These are phyloP conservation scores for Limnodromus scolopaceus DNA, from an alignment of 2,797 vertebrate genomes.

Conservation along the genomic window DNA sequence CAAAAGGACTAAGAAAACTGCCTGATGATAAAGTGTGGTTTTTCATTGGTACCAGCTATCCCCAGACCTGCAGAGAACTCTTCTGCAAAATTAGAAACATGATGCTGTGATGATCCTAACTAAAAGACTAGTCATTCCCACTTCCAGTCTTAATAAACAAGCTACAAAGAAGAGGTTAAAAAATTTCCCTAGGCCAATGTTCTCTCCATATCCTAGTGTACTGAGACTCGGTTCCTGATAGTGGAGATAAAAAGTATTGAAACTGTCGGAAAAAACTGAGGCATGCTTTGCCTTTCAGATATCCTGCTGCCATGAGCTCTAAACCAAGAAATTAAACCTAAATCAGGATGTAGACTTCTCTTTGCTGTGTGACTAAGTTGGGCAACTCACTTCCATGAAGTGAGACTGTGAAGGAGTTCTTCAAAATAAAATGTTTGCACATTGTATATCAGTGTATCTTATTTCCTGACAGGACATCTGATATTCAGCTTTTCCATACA, in stretches of 20 bases:
- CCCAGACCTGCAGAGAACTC: not conserved
- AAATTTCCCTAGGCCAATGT: not conserved
- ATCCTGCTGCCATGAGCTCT: not conserved
- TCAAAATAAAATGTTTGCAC: slow-evolving; percentile 65
- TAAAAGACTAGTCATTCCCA: not conserved
- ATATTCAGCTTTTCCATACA: slow-evolving; percentile 40
- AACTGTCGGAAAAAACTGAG: not conserved
- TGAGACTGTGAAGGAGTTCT: slow-evolving; percentile 60
- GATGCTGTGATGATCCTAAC: not conserved
- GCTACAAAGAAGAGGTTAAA: not conserved
- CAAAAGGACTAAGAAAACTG: not conserved
- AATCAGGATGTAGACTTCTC: slow-evolving; percentile 48
- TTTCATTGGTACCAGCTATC: not conserved
- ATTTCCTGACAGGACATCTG: slow-evolving; percentile 65
- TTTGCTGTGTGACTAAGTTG: slow-evolving; percentile 53
- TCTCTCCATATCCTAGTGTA: not conserved
- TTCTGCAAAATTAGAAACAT: not conserved
- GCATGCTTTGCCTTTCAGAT: not conserved
- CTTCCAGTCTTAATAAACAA: not conserved
- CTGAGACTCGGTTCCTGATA: not conserved
- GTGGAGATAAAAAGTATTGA: not conserved
- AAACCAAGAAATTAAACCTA: slow-evolving; percentile 47
- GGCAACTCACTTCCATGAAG: slow-evolving; percentile 31
- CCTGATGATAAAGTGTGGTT: not conserved
- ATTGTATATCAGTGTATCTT: slow-evolving; percentile 60